Base-by-base conservation (phyloP, 2,888 invertebrate genomes). In the Erebia ligea region DNA sequence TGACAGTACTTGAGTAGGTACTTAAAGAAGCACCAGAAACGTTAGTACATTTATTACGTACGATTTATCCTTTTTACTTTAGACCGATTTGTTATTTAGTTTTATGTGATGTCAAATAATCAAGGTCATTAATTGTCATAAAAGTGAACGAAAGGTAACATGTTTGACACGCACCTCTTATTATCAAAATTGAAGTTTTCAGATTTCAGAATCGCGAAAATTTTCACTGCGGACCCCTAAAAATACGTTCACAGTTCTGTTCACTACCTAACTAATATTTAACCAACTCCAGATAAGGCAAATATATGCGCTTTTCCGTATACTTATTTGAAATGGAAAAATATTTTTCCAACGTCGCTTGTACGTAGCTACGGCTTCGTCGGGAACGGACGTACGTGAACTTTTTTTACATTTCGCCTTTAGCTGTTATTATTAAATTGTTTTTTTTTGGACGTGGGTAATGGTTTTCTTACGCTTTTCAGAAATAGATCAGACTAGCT, bases 251-350 rank as follows among this genome's bases (percentile, higher is more conserved):
- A 83, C 82, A 82, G 67, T 67, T 61, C 52, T 61, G 83, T 84
- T 86, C 87, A 82, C 82, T 84, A 84, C 82, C 83, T 80, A 78
- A 84, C 90, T 88, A 89, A 90, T 91, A 91, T 92, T 91, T 91
- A 91, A 90, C 90, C 83, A 89, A 87, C 88, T 84, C 80, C 79
- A 90, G 91, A 91, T 92, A 92, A 91, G 88, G 86, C 80, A 84
- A 89, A 91, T 91, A 90, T 91, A 91, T 91, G 87, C 83, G 86
- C 84, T 86, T 87, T 87, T 85, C 84, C 85, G 83, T 84, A 81
- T 83, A 88, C 87, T 87, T 91, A 91, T 91, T 92, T 91, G 87
- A 92, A 91, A 92, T 91, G 89, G 90, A 89, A 90, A 90, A 91
- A 91, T 90, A 88, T 91, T 91, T 90, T 90, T 88, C 87, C 87